These are phyloP conservation scores for Hirudinaria manillensis DNA, from an alignment of 2,888 invertebrate genomes.

Conservation along the genomic window DNA sequence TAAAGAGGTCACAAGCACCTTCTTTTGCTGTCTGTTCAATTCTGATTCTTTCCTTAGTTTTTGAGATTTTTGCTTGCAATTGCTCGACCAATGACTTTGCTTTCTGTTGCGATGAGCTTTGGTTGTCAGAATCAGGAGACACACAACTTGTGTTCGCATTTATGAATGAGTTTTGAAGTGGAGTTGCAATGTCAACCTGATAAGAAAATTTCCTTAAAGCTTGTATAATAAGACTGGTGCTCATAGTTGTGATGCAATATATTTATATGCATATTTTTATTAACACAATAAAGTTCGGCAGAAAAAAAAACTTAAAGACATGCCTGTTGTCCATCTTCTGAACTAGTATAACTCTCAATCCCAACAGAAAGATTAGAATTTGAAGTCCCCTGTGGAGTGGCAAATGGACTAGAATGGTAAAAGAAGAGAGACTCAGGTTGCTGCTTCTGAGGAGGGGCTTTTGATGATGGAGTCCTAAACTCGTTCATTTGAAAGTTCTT, in stretches of 20 bases:
- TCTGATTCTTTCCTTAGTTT: conserved; percentile 59
- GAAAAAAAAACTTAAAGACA: neutral
- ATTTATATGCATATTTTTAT: neutral
- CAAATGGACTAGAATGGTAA: conserved; percentile 23
- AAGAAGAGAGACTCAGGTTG: neutral
- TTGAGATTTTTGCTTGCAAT: conserved; percentile 74
- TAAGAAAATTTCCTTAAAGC: neutral
- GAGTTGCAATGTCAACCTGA: conserved; percentile 20
- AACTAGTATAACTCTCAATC: conserved; percentile 21
- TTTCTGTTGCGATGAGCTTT: conserved; percentile 18
- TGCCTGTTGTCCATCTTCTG: conserved; percentile 22
- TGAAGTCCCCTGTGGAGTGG: conserved; percentile 4
- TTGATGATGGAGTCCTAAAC: conserved; percentile 5
- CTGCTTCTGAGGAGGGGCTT: conserved; percentile 10
- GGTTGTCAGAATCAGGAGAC: conserved; percentile 2
- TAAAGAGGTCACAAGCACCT: conserved; percentile 19
- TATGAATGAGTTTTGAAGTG: neutral
- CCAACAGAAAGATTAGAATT: conserved; percentile 28
- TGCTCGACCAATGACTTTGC: conserved; percentile 20
- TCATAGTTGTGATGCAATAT: no score
- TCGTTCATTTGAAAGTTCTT: conserved; percentile 2
- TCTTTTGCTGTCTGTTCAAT: conserved; percentile 31
- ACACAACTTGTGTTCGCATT: conserved; percentile 7
- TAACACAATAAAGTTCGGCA: neutral
- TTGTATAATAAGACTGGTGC: no score